Evolutionary conservation across 2,113 vertebrate genomes (phyloP), one percentile per base, ranked within the genome.

Genomic region (Brevimyrus niger): DNA sequence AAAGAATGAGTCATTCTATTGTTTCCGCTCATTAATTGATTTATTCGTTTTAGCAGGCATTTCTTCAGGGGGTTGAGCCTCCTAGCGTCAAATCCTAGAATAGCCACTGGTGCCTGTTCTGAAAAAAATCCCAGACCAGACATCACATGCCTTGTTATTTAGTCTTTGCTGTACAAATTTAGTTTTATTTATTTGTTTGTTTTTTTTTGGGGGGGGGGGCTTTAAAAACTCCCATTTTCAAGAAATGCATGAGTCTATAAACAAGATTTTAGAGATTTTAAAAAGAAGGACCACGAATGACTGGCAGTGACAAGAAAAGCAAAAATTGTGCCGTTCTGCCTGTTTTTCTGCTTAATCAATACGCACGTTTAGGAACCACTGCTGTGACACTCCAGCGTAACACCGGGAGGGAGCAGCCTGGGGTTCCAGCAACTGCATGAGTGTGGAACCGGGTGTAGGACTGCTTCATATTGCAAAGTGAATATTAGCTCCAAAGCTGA

Each of bases 71-170:
- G 61, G 10, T 3, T 31, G 61, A 69, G 23, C n/a, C 23, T n/a
- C 58, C 58, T 65, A 13, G 61, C 23, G 58, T 27, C 58, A 69
- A 69, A 31, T 31, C n/a, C n/a, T 69, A 69, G 61, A 69, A 69
- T 69, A 69, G 27, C n/a, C 61, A 3, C n/a, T 31, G 61, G 10
- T 69, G 10, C n/a, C n/a, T 1, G 61, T 31, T 69, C 61, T 31
- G 10, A 76, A 80, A 42, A 80, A 42, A 80, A 17, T 42, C 73
- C 73, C 73, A 19, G 31, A 38, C 69, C 35, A 17, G 73, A 76
- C 27, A n/a, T 69, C n/a, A 31, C 73, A 42, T 42, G 15, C 35
- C 15, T 80, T 31, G 65, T 31, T 76, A 91, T 92, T 31, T 88
- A 23, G 31, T 73, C 73, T 35, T 19, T 51, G 65, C 88, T 35